Evolutionary conservation across 2,888 invertebrate genomes (phyloP), one percentile per base, ranked within the genome.

Genomic region (Lapara coniferarum): DNA sequence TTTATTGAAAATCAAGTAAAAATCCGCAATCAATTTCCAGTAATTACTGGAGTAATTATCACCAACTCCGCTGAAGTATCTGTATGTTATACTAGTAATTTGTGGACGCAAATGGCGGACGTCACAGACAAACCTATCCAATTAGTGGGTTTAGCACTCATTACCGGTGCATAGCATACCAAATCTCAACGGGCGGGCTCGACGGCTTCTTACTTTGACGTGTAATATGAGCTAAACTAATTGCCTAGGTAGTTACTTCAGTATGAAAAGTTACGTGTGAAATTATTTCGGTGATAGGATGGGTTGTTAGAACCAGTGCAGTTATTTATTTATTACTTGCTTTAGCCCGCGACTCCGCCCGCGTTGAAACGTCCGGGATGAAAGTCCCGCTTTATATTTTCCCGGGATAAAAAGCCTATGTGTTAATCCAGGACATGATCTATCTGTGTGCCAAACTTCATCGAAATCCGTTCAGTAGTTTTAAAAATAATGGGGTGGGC

Each of bases 181-280:
- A 63, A 63, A 63, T 19, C 57, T 57, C 37, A 37, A 37, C 30
- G 57, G 12, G 6, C 57, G 13, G n/a, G 12, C 49, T 63, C 49
- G 19, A 14, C 63, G 5, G 13, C 63, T 63, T 63, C 63, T 63
- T 63, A 49, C 63, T 63, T 63, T 63, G 63, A 63, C 13, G 63
- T 49, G 63, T 19, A 49, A 46, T 46, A 37, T 63, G 19, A 13
- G 63, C 19, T 63, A 63, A 63, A 16, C 63, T 63, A 63, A 63
- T 63, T 63, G 63, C 49, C 63, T 13, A 13, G 37, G 12, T 46
- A 49, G 63, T 49, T 30, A 4, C 37, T 37, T 37, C 37, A 37
- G 2, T 8, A 37, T 37, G 5, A 37, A 37, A 37, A 3, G 4
- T 37, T 37, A 6, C 37, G 37, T 37, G 37, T 37, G 37, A 37